Conservation (phyloP, 2,797 vertebrate species). For the Schizothorax lantsangensis region DNA sequence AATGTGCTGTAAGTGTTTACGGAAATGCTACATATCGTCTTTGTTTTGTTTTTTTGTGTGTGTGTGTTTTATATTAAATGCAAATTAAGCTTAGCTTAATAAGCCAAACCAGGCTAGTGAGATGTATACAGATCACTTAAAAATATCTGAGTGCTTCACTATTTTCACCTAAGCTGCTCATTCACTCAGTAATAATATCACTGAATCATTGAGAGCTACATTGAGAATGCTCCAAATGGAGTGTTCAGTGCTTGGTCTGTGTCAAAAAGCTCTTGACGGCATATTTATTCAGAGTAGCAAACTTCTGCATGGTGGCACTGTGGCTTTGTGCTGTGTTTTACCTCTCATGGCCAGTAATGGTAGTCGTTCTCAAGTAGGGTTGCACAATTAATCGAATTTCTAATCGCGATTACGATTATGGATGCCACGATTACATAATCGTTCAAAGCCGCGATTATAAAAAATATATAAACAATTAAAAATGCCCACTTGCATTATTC, state of each 20-base stretch:
- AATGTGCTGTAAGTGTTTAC: neutral
- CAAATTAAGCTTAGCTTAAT: neutral
- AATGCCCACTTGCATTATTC: too few relatives aligned
- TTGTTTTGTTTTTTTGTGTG: neutral
- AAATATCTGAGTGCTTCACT: neutral
- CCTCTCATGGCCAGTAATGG: conserved; percentile 25
- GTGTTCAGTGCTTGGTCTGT: neutral
- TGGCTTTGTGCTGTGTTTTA: conserved; percentile 40
- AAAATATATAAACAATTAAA: too few relatives aligned
- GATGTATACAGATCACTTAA: neutral
- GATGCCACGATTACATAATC: too few relatives aligned
- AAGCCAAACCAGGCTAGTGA: neutral
- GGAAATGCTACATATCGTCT: neutral
- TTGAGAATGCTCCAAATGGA: conserved; percentile 5
- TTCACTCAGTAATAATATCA: neutral
- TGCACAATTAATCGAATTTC: too few relatives aligned
- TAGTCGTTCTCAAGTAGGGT: conserved; percentile 34
- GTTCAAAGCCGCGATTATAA: too few relatives aligned
- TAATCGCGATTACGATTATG: too few relatives aligned
- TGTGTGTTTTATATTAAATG: neutral
- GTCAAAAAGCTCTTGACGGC: neutral
- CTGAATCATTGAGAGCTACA: conserved; percentile 5
- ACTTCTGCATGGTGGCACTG: neutral
- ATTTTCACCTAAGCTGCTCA: neutral
- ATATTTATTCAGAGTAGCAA: neutral